These are phyloP conservation scores for Podabrus alpinus DNA, from an alignment of 2,888 invertebrate genomes.

Conservation along the genomic window DNA sequence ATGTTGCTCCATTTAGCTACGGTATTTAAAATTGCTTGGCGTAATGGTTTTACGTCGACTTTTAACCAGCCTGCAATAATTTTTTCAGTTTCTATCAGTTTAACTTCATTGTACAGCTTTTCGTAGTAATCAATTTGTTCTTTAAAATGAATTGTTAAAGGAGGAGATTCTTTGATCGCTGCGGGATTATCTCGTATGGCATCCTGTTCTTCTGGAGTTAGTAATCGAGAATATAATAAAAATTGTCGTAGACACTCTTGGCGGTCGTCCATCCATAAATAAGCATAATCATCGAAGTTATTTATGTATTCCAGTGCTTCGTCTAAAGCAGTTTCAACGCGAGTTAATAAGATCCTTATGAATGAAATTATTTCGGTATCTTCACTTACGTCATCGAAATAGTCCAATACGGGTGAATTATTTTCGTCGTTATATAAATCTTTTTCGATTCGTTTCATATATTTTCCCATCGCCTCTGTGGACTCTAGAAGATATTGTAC, in stretches of 20 bases:
- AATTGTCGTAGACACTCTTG: slow-evolving; percentile 77
- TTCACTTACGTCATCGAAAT: slow-evolving; percentile 59
- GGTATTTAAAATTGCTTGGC: slow-evolving; percentile 79
- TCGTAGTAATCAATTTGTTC: slow-evolving; percentile 84
- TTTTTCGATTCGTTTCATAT: slow-evolving; percentile 66
- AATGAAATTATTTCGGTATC: slow-evolving; percentile 63
- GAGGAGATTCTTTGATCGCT: slow-evolving; percentile 59
- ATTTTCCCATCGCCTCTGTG: slow-evolving; percentile 73
- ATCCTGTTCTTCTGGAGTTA: slow-evolving; percentile 74
- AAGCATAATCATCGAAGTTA: slow-evolving; percentile 70
- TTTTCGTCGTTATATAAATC: too few species aligned
- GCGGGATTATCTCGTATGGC: slow-evolving; percentile 49
- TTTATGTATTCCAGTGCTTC: slow-evolving; percentile 53
- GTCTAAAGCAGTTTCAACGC: slow-evolving; percentile 48
- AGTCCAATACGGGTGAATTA: slow-evolving; percentile 29
- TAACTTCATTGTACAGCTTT: slow-evolving; percentile 73
- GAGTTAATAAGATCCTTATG: slow-evolving; percentile 60
- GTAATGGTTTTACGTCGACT: slow-evolving; percentile 77
- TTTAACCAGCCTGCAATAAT: slow-evolving; percentile 81
- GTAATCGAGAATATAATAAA: slow-evolving; percentile 72
- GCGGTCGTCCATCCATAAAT: slow-evolving; percentile 81
- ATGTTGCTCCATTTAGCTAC: slow-evolving; percentile 88
- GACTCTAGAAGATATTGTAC: slow-evolving; percentile 75
- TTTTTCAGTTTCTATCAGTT: slow-evolving; percentile 66
- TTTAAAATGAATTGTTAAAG: slow-evolving; percentile 76